Conservation (phyloP, 2,113 vertebrate genomes). For the Sylvietta virens region DNA sequence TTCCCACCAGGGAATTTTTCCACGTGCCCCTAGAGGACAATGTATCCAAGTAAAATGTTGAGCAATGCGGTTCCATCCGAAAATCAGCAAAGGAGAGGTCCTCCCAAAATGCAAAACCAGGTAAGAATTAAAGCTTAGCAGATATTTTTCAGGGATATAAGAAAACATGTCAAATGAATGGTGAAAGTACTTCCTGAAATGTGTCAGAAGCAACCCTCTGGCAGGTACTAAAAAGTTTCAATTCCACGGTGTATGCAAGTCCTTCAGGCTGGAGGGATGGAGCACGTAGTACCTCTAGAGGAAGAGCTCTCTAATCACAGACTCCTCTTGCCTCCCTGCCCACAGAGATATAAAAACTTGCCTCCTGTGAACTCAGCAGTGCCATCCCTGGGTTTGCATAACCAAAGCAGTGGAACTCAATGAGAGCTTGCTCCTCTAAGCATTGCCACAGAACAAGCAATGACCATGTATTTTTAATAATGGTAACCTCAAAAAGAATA, state of each 20-base stretch:
- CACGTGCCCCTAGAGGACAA: background rate
- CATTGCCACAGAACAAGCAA: background rate
- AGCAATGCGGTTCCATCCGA: background rate
- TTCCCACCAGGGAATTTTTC: background rate
- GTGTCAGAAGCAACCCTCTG: background rate
- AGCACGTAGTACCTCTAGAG: background rate
- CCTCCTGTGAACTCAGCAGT: background rate
- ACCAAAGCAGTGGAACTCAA: background rate
- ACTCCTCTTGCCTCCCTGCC: background rate
- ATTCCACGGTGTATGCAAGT: background rate
- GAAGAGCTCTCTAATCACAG: background rate
- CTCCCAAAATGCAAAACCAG: background rate
- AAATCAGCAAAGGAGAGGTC: background rate
- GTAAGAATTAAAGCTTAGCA: background rate
- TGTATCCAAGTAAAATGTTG: background rate
- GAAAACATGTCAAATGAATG: background rate
- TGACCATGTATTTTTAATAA: background rate
- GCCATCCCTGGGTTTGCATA: fast-evolving
- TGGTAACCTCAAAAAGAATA: background rate
- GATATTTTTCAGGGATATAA: background rate
- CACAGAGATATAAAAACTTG: background rate
- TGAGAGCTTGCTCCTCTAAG: background rate
- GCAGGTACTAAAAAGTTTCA: background rate
- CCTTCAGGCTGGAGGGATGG: background rate
- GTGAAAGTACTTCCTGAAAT: background rate